Conservation (phyloP, 2,797 vertebrate genomes). For the Labroides dimidiatus region DNA sequence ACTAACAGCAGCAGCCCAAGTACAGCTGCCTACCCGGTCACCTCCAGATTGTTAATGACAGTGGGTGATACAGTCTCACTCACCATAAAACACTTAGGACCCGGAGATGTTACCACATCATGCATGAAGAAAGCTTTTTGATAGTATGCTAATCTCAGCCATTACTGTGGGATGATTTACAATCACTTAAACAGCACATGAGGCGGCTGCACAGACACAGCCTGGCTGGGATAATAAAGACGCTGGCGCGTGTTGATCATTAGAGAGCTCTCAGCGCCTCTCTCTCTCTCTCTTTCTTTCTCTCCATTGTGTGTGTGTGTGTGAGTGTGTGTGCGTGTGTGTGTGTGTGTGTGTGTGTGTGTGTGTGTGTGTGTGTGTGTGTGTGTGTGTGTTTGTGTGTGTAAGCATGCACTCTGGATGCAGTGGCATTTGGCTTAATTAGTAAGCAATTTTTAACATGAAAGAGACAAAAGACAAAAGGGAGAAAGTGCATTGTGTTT, state of each 20-base stretch:
- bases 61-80: constrained; percentile 66
- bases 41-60: constrained; percentile 71
- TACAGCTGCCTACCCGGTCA: constrained; percentile 65
- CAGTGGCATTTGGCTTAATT: constrained; percentile 79
- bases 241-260: constrained; percentile 76
- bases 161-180: constrained; percentile 84
- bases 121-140: constrained; percentile 84
- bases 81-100: constrained; percentile 85
- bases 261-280: constrained; percentile 61
- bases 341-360: constrained; percentile 45
- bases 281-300: constrained; percentile 17
- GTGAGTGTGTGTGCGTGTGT: background rate
- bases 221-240: constrained; percentile 77
- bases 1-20: constrained; percentile 74
- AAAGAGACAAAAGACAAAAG: constrained; percentile 69
- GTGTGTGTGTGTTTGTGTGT: constrained; percentile 37
- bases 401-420: constrained; percentile 64
- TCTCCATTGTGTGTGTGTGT: constrained; percentile 6
- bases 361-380: constrained; percentile 34
- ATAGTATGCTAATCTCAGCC: constrained; percentile 85
- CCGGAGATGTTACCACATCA: constrained; percentile 78
- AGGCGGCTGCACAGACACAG: constrained; percentile 66
- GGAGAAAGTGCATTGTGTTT: constrained; percentile 39
- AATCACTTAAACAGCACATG: constrained; percentile 75
- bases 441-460: constrained; percentile 68